Evolutionary conservation across 2,888 invertebrate genomes (phyloP).

Genomic region (Pterostichus niger): DNA sequence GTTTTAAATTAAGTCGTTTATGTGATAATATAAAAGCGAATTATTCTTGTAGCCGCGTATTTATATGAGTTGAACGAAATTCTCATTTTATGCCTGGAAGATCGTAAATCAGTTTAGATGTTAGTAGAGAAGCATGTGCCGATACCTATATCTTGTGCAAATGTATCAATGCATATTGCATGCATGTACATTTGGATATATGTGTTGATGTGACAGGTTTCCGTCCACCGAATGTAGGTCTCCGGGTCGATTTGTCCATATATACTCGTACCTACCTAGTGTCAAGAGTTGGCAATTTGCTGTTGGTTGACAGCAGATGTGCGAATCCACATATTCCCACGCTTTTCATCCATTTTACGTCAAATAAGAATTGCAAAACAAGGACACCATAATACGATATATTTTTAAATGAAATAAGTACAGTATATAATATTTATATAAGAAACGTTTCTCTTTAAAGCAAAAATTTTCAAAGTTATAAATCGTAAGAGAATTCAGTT

Average conservation of each 20-base stretch:
- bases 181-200: slow-evolving; percentile 17
- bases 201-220: slow-evolving; percentile 31
- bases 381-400: too few relatives aligned
- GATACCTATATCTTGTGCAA: slow-evolving; percentile 25
- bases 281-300: slow-evolving; percentile 43
- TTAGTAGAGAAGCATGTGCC: not conserved
- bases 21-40: too few relatives aligned
- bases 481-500: not conserved
- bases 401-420: too few relatives aligned
- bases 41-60: not conserved
- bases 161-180: slow-evolving; percentile 42
- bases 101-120: slow-evolving; percentile 23
- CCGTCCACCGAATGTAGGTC: slow-evolving; percentile 27
- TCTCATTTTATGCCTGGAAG: not conserved
- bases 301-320: not conserved
- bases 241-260: slow-evolving; percentile 38
- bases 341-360: not conserved
- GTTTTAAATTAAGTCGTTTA: too few relatives aligned
- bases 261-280: slow-evolving; percentile 6
- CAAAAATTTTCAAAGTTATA: not conserved
- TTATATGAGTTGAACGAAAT: not conserved
- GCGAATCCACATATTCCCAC: not conserved
- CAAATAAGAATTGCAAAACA: too few relatives aligned
- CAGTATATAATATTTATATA: too few relatives aligned
- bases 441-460: not conserved